Evolutionary conservation across 2,888 invertebrate genomes (phyloP).

Genomic region (Plebejus anna): DNA sequence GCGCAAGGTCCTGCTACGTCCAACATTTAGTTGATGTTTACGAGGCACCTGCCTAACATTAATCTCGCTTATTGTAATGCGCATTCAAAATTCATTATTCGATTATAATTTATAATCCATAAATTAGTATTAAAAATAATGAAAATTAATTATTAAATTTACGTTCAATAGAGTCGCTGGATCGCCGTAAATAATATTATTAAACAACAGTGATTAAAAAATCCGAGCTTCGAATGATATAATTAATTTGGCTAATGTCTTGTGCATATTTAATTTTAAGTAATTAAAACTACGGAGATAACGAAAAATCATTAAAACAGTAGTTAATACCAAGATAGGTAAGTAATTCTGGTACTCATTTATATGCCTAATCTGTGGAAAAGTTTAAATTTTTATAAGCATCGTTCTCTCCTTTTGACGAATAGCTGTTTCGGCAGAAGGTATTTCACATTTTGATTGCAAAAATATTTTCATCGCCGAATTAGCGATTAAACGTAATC

Average conservation of each 20-base stretch:
- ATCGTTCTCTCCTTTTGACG: neutral
- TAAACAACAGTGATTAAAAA: neutral
- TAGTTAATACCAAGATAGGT: neutral
- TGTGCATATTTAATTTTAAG: neutral
- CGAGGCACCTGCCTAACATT: neutral
- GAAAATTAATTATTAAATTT: neutral
- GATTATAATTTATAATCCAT: neutral
- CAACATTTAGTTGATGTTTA: neutral
- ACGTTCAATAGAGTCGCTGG: neutral
- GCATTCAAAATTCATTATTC: neutral
- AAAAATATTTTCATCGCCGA: too few relatives aligned
- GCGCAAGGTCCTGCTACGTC: neutral
- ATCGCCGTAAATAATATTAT: neutral
- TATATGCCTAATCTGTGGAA: neutral
- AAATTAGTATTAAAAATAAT: neutral
- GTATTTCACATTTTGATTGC: neutral
- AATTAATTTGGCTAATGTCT: conserved; percentile 9
- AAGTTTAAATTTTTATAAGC: neutral
- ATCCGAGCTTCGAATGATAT: conserved; percentile 5
- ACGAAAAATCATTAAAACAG: conserved; percentile 1
- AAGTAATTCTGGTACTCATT: neutral
- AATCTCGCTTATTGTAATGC: neutral
- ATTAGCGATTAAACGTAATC: too few relatives aligned
- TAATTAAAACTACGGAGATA: conserved; percentile 11
- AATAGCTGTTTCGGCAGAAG: neutral